Percentiles rank a stretch among this genome's conserved stretches.
Conservation (phyloP, 2,797 vertebrate species). For the Chelonia mydas region DNA sequence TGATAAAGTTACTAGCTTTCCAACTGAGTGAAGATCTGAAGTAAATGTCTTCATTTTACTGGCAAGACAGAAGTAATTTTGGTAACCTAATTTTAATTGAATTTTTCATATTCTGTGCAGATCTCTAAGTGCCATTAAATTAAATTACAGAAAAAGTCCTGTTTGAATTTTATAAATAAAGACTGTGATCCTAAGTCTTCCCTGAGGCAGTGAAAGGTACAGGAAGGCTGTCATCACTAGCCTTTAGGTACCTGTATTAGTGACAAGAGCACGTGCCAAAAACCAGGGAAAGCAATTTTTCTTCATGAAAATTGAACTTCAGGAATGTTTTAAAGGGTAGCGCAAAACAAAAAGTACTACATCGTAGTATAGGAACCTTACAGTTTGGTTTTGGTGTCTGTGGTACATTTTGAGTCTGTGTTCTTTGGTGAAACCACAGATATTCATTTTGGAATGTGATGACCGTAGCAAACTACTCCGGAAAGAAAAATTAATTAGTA, state of each 20-base stretch:
- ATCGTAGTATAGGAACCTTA: not conserved
- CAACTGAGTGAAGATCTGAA: conserved; percentile 1
- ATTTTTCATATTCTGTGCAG: not conserved
- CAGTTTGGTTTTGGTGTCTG: not conserved
- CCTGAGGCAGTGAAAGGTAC: not conserved
- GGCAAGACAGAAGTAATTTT: conserved; percentile 25
- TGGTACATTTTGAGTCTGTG: not conserved
- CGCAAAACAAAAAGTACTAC: not conserved
- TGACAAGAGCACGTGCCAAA: not conserved
- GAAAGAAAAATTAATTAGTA: not conserved
- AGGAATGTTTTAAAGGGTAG: not conserved
- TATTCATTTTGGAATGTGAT: not conserved
- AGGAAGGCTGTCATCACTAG: not conserved
- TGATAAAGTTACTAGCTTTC: conserved; percentile 34
- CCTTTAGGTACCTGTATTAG: not conserved
- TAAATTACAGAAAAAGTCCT: not conserved
- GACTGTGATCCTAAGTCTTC: not conserved
- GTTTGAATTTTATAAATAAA: not conserved
- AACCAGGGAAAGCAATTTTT: not conserved
- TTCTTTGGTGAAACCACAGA: not conserved
- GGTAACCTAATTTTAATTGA: not conserved
- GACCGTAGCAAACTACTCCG: not conserved
- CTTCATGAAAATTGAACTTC: not conserved
- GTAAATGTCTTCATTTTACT: not conserved
- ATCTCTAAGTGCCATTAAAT: not conserved